These are phyloP conservation scores for Neomicropteryx cornuta DNA, from an alignment of 1,140 invertebrate species.

Conservation along the genomic window DNA sequence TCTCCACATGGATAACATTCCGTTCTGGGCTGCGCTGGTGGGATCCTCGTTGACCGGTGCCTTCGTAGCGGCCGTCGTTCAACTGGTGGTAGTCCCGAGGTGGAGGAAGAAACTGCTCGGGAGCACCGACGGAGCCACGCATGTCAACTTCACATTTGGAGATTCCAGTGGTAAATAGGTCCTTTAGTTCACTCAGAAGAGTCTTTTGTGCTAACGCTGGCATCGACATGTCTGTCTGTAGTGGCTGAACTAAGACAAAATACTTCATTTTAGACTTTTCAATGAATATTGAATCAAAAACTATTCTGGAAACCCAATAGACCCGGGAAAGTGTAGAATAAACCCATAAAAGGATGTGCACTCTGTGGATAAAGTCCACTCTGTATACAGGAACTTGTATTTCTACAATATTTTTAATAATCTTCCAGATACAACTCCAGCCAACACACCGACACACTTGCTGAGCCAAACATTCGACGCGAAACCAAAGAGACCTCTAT, in stretches of 20 bases:
- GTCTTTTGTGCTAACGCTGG: too few species aligned
- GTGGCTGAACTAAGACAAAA: too few species aligned
- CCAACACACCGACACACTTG: conserved; percentile 30
- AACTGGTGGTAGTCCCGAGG: conserved; percentile 71
- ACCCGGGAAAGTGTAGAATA: too few species aligned
- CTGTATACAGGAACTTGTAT: too few species aligned
- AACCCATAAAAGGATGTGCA: too few species aligned
- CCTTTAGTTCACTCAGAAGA: too few species aligned
- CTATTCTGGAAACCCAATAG: too few species aligned
- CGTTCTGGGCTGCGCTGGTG: conserved; percentile 72
- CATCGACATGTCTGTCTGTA: too few species aligned
- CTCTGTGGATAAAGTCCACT: too few species aligned
- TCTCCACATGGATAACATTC: conserved; percentile 78
- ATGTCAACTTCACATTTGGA: conserved; percentile 56
- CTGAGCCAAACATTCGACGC: conserved; percentile 20
- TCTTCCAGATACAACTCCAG: conserved; percentile 35
- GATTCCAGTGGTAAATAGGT: conserved; percentile 46
- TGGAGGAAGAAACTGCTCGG: conserved; percentile 55
- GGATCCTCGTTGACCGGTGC: conserved; percentile 57
- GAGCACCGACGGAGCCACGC: conserved; percentile 23
- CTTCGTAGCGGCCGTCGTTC: conserved; percentile 59
- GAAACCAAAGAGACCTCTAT: conserved; percentile 26
- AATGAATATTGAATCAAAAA: too few species aligned
- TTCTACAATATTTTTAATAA: conserved; percentile 7
- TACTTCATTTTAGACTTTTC: too few species aligned